Base-by-base conservation (phyloP, 2,113 vertebrate genomes). In the Scomber japonicus region DNA sequence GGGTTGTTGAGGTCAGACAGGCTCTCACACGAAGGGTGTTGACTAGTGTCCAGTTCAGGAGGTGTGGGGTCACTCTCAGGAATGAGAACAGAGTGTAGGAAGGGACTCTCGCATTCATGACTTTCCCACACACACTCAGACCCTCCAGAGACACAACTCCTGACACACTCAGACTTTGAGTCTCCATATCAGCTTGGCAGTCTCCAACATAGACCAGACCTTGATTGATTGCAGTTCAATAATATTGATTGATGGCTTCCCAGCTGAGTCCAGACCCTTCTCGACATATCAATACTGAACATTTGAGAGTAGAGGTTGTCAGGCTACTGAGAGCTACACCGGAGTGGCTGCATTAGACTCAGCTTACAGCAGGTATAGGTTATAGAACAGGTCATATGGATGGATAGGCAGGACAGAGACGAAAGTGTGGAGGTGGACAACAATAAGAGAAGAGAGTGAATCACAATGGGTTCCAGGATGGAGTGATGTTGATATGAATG, bases 151-250 rank as follows among this genome's bases (percentile, higher is more conserved):
- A 88, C 48, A 9, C 4, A 45, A 63, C 51, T 66, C 51, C 51
- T 82, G 27, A 35, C 60, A 72, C 75, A 61, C 87, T 90, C 89
- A 94, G 93, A 94, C 91, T 80, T 62, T n/a, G 55, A 74, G 91
- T 80, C 92, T 93, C 91, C 87, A 50, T 50, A 57, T 80, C 71
- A 50, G 80, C 62, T 78, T 53, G 62, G 61, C 40, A 78, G 84
- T 89, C 87, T 88, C 77, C 65, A 60, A 44, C 80, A 62, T 64
- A 74, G 75, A 70, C 79, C 80, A 72, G 59, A 73, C 71, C 44
- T 51, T 83, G 91, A 94, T 92, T 89, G 92, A 94, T 92, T 77
- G 55, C 72, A 45, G 78, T 63, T 94, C 92, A 64, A 92, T 94
- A 84, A 40, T 84, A 92, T 92, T 63, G 91, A 94, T 61, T 55